Evolutionary conservation across 2,888 invertebrate species (phyloP), one percentile per base, ranked within the genome.

Genomic region (Bimastos eiseni): DNA sequence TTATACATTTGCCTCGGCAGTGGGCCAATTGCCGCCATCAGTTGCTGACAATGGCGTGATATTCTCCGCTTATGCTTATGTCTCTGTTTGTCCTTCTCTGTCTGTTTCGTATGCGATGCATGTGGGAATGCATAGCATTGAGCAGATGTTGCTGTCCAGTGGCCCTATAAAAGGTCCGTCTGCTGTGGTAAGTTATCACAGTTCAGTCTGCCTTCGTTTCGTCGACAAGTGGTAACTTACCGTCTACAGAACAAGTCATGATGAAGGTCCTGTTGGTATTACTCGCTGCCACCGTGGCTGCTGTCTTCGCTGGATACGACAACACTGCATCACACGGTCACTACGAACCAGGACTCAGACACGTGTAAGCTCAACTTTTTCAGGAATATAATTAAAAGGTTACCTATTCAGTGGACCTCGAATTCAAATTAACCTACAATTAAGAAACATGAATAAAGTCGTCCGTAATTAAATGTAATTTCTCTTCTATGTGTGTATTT

Each of bases 341-440:
- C 86, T 86, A 86, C 86, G 86, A 37, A 86, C 86, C 86, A 17
- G 86, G 86, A 34, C 86, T 86, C 86, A 86, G 21, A 86, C 86
- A 86, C 86, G 86, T 86, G 86, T 86, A 36, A 36, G 86, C 11
- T 70, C 70, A 70, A 70, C 70, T 34, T 36, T 13, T n/a, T n/a
- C n/a, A n/a, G n/a, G n/a, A n/a, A n/a, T n/a, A n/a, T n/a, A n/a
- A n/a, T n/a, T n/a, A n/a, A n/a, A n/a, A n/a, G n/a, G n/a, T n/a
- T n/a, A n/a, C n/a, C n/a, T n/a, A n/a, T n/a, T n/a, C n/a, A n/a
- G n/a, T n/a, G n/a, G n/a, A n/a, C n/a, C n/a, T n/a, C n/a, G n/a
- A n/a, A n/a, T n/a, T n/a, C n/a, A n/a, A n/a, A n/a, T n/a, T n/a
- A n/a, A n/a, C n/a, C n/a, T n/a, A n/a, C n/a, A n/a, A n/a, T n/a